Conservation (phyloP, 2,797 vertebrate genomes). For the Malacoraja senta region DNA sequence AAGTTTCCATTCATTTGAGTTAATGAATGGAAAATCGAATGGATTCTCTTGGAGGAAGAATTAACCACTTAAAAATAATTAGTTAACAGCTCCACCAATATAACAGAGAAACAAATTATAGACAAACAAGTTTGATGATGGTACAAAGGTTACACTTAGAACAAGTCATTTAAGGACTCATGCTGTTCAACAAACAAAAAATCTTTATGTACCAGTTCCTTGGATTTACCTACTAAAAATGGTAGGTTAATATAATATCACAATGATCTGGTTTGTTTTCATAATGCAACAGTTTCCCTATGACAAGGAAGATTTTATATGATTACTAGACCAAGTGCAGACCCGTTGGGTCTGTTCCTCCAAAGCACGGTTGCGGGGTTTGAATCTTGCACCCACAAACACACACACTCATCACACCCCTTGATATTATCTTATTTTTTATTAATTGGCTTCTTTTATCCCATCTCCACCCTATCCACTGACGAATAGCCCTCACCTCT, state of each 20-base stretch:
- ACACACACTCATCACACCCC: no score
- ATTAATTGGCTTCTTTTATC: no score
- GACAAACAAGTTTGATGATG: background rate
- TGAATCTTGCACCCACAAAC: no score
- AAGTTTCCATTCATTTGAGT: background rate
- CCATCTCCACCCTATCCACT: no score
- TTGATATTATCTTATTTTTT: no score
- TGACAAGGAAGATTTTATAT: background rate
- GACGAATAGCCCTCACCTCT: no score
- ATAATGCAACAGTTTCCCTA: background rate
- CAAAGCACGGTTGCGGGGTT: no score
- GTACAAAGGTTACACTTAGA: background rate
- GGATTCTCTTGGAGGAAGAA: background rate
- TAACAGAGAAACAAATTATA: background rate
- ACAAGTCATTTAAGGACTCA: background rate
- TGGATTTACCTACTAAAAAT: background rate
- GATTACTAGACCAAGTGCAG: no score
- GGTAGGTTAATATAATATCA: background rate
- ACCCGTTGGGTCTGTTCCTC: no score
- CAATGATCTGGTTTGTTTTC: background rate
- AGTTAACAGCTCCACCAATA: background rate
- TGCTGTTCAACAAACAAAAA: background rate
- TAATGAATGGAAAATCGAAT: conserved; percentile 11
- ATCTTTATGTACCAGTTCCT: background rate
- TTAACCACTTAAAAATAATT: conserved; percentile 11